Evolutionary conservation across 2,113 vertebrate species (phyloP).

Genomic region (Pimephales promelas): DNA sequence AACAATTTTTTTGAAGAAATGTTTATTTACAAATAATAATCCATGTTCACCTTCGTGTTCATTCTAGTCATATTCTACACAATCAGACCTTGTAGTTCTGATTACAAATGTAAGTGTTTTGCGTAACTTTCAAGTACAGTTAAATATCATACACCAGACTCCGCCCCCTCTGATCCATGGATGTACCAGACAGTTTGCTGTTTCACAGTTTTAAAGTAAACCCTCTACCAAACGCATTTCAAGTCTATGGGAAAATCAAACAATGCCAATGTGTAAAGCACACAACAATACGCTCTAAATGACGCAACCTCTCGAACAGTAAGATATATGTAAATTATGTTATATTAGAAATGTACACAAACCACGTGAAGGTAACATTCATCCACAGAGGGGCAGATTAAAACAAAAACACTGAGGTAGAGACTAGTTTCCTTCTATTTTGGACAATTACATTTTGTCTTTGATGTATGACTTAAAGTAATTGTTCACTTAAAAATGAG

Average conservation of each 20-base stretch:
- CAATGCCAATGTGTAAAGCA: conserved; percentile 20
- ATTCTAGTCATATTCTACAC: conserved; percentile 40
- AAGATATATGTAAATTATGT: neutral
- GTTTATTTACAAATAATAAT: conserved; percentile 74
- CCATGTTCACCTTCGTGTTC: conserved; percentile 49
- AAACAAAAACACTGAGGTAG: conserved; percentile 65
- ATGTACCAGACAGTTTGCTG: conserved; percentile 69
- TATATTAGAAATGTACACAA: neutral
- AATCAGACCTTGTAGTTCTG: conserved; percentile 19
- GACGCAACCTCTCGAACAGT: neutral
- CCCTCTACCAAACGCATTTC: conserved; percentile 63
- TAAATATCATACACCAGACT: conserved; percentile 57
- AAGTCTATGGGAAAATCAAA: conserved; percentile 70
- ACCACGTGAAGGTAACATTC: neutral
- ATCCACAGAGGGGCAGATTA: conserved; percentile 9
- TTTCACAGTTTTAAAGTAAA: conserved; percentile 74
- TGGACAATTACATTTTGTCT: neutral
- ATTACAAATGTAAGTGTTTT: conserved; percentile 22
- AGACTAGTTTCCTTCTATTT: conserved; percentile 50
- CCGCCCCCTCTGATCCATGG: conserved; percentile 21
- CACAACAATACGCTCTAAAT: neutral
- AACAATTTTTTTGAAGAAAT: conserved; percentile 9
- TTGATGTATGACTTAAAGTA: neutral
- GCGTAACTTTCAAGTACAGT: conserved; percentile 50
- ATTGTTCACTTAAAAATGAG: neutral